phyloP scores from a whole-genome alignment of 2,113 vertebrate genomes.

The Loxodonta africana region DNA sequence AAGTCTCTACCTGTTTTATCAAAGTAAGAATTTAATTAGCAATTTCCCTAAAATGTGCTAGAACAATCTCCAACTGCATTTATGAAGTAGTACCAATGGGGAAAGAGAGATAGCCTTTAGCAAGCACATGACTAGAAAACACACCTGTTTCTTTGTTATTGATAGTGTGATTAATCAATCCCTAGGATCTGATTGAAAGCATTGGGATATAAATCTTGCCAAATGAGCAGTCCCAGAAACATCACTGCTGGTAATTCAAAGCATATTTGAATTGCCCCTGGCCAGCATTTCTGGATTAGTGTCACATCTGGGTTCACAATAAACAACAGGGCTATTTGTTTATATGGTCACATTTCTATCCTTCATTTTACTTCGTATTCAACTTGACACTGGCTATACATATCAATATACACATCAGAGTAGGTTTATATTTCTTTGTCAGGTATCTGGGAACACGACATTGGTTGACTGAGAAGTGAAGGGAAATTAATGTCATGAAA shows the following conservation, averaged over 20 bases:
- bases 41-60: background rate
- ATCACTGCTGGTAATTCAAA: slow-evolving; percentile 83
- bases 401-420: slow-evolving; percentile 56
- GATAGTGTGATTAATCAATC: slow-evolving; percentile 78
- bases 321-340: slow-evolving; percentile 83
- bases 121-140: slow-evolving; percentile 35
- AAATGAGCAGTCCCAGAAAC: slow-evolving; percentile 79
- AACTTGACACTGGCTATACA: slow-evolving; percentile 63
- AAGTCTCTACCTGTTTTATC: background rate
- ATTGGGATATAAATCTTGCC: slow-evolving; percentile 83
- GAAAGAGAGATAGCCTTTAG: background rate
- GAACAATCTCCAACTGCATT: background rate
- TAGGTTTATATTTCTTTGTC: slow-evolving; percentile 47
- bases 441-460: background rate
- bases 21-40: background rate
- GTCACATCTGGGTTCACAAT: slow-evolving; percentile 80
- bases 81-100: background rate
- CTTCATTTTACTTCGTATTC: slow-evolving; percentile 75
- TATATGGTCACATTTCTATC: slow-evolving; percentile 78
- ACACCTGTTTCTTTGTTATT: slow-evolving; percentile 70
- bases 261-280: slow-evolving; percentile 82
- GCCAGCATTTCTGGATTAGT: slow-evolving; percentile 84
- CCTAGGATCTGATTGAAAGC: slow-evolving; percentile 82
- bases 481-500: slow-evolving; percentile 56
- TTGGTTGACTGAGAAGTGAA: background rate